Conservation (phyloP, 2,113 vertebrate species). For the Clarias batrachus region DNA sequence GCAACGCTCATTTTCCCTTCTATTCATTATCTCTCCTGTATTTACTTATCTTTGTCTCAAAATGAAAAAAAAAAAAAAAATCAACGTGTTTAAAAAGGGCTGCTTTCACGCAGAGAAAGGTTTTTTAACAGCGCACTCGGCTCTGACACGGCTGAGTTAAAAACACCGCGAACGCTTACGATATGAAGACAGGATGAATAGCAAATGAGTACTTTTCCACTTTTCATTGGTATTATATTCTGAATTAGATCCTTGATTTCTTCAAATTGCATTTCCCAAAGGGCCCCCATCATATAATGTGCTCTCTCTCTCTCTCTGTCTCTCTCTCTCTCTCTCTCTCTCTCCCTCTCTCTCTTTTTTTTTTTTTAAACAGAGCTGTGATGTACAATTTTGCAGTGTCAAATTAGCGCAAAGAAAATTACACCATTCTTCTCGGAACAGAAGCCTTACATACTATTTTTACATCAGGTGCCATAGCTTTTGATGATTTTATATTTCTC, state of each 20-base stretch:
- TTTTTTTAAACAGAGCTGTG: constrained; percentile 49
- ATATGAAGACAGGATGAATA: constrained; percentile 72
- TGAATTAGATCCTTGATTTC: constrained; percentile 75
- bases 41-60: constrained; percentile 80
- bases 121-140: constrained; percentile 67
- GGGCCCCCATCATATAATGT: constrained; percentile 54
- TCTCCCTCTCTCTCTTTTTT: constrained; percentile 51
- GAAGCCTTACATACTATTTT: constrained; percentile 55
- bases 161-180: constrained; percentile 59
- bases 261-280: constrained; percentile 70
- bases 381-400: constrained; percentile 71
- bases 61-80: constrained; percentile 55
- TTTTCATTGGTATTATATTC: constrained; percentile 71
- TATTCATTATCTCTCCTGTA: constrained; percentile 78
- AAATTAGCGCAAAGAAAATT: constrained; percentile 71
- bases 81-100: constrained; percentile 69
- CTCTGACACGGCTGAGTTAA: constrained; percentile 72
- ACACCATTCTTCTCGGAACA: constrained; percentile 60
- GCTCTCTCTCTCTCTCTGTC: constrained; percentile 19
- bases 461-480: constrained; percentile 63
- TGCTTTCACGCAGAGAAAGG: constrained; percentile 66
- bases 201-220: constrained; percentile 73
- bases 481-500: constrained; percentile 71
- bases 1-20: constrained; percentile 72
- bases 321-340: constrained; percentile 53